A percentile compares a stretch with the other conserved stretches of the same genome.
Conservation (phyloP, 2,113 vertebrate genomes). For the Merops nubicus region DNA sequence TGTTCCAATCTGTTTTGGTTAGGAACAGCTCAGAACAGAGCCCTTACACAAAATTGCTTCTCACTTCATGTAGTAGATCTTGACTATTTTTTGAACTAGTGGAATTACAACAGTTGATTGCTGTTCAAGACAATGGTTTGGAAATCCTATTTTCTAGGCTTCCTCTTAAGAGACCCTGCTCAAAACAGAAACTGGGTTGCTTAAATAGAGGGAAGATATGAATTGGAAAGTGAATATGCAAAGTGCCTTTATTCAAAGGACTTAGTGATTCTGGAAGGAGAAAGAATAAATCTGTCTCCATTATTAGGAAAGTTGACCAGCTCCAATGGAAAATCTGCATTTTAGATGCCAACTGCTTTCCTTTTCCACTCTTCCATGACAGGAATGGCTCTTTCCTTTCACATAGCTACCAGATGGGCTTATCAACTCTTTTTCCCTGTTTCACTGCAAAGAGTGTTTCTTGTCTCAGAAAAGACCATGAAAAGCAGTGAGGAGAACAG, state of each 20-base stretch:
- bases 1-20: neutral
- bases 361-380: neutral
- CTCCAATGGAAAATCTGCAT: neutral
- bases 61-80: neutral
- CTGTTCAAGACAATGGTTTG: neutral
- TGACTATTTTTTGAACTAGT: neutral
- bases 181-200: neutral
- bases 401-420: neutral
- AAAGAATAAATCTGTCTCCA: neutral
- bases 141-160: neutral
- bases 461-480: neutral
- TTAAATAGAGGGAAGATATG: neutral
- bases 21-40: neutral
- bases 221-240: neutral
- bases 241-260: neutral
- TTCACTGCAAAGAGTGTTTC: neutral
- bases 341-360: neutral
- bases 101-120: neutral
- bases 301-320: neutral
- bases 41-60: neutral
- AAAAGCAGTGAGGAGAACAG: neutral
- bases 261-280: neutral
- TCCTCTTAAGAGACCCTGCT: neutral
- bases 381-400: neutral
- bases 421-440: neutral